Base-by-base conservation (phyloP, 2,113 vertebrate species). In the Coreoperca whiteheadi region DNA sequence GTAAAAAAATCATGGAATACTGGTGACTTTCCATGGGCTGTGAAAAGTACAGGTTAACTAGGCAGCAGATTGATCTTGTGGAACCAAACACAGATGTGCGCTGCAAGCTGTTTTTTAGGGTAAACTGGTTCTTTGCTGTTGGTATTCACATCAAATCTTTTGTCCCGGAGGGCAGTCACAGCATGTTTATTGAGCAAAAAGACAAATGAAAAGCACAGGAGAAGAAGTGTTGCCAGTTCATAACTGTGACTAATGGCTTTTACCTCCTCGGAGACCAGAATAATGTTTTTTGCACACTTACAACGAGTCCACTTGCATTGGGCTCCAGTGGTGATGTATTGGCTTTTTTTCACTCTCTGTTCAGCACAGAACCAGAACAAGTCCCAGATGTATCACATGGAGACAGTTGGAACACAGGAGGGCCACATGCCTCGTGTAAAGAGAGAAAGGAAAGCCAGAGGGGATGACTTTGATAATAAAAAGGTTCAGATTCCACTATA, bases 41-140 rank as follows among this genome's bases (percentile, higher is more conserved):
- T 84, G 88, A 64, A 89, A 77, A 1, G 8, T 70, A 83, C 72
- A 66, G 51, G 66, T 77, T 84, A 73, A 91, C 79, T 53, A 64
- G 75, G 74, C 78, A 75, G 60, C 43, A 53, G 57, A 53, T 25
- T 50, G 71, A 80, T 76, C 59, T 48, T 37, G 48, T 77, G 81
- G 79, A 85, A 90, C 70, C 37, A 88, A 86, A 89, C 61, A 59
- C 82, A 87, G 75, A 91, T 83, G 87, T 88, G 77, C 16, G 4
- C 51, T 50, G 34, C 2, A 15, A 67, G 81, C 37, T 74, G 69
- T 54, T 51, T 28, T n/a, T 77, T 4, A 16, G 41, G 50, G 50
- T 12, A 10, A 48, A 57, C 46, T 50, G 59, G 16, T 63, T 56
- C n/a, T 10, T 7, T 72, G 39, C 8, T 54, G 6, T 10, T 66